phyloP scores from a whole-genome alignment of 2,888 invertebrate species.

The Lottia gigantea region DNA sequence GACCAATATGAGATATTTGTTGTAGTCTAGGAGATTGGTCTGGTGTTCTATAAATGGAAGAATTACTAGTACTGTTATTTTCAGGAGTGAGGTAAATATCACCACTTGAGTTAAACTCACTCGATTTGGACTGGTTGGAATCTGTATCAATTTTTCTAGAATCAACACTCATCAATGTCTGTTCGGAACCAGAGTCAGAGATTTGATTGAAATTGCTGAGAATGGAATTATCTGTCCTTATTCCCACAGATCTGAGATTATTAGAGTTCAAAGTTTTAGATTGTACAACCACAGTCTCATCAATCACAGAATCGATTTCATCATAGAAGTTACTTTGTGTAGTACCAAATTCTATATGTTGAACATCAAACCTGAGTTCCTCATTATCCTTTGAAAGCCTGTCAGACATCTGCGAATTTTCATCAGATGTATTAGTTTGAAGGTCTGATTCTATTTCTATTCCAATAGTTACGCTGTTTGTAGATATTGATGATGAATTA shows the following conservation, averaged over 20 bases:
- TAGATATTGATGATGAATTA: neutral
- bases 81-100: slow-evolving; percentile 19
- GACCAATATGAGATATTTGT: neutral
- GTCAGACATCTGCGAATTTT: neutral
- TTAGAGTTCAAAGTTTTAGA: neutral
- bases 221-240: no score
- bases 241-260: no score
- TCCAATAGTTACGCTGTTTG: neutral
- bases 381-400: neutral
- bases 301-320: neutral
- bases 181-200: neutral
- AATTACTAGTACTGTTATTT: slow-evolving; percentile 24
- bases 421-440: neutral
- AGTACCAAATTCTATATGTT: neutral
- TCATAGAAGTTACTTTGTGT: neutral
- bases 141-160: neutral
- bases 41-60: slow-evolving; percentile 45
- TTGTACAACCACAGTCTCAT: neutral
- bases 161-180: neutral
- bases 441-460: neutral
- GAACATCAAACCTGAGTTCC: neutral
- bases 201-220: neutral
- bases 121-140: neutral
- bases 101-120: slow-evolving; percentile 19
- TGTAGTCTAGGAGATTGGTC: slow-evolving; percentile 36